These are phyloP conservation scores for Drosophila mayri DNA, from an alignment of 1,140 invertebrate genomes.

Conservation along the genomic window DNA sequence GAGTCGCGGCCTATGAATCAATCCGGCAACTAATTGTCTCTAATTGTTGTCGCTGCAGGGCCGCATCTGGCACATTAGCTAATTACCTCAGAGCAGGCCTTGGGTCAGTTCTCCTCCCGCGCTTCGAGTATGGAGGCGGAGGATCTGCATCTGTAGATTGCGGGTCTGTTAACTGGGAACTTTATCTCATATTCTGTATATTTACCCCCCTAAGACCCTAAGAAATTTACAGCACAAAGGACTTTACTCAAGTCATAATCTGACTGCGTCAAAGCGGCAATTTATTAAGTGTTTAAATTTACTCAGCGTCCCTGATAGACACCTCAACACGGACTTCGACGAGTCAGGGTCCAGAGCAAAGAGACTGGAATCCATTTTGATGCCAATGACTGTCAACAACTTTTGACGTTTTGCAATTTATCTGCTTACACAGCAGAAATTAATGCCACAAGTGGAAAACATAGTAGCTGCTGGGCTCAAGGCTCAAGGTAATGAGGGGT, in stretches of 20 bases:
- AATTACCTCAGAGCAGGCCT: constrained; percentile 18
- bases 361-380: constrained; percentile 61
- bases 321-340: constrained; percentile 40
- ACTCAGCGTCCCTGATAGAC: constrained; percentile 38
- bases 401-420: constrained; percentile 75
- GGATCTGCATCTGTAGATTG: constrained; percentile 18
- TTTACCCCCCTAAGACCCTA: background rate
- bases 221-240: constrained; percentile 1
- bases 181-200: background rate
- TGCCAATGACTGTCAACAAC: constrained; percentile 75
- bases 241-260: constrained; percentile 12
- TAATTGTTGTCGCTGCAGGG: constrained; percentile 35
- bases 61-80: constrained; percentile 28
- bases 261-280: constrained; percentile 1
- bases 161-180: background rate
- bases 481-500: constrained; percentile 38
- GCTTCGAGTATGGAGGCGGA: background rate
- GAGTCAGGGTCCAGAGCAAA: constrained; percentile 38
- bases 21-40: constrained; percentile 38
- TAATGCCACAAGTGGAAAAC: constrained; percentile 73
- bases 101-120: background rate
- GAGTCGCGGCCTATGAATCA: constrained; percentile 26
- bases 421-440: constrained; percentile 80
- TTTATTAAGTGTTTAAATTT: constrained; percentile 56
- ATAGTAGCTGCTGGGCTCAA: constrained; percentile 25